A percentile compares a stretch with the other conserved stretches of the same genome.
phyloP scores from a whole-genome alignment of 2,113 vertebrate species.

The Acrocephalus kingi region DNA sequence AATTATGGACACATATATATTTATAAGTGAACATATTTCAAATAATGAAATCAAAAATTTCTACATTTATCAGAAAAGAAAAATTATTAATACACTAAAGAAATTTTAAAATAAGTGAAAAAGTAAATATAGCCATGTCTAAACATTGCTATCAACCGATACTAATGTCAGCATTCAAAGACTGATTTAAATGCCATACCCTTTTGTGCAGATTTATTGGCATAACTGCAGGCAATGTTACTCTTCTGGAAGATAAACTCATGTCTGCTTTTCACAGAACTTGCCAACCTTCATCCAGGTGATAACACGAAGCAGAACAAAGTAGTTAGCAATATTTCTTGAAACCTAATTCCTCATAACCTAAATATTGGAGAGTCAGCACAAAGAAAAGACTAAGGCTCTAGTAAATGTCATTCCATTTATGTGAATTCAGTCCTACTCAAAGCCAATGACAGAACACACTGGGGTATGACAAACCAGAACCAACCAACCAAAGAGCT shows the following conservation, averaged over 20 bases:
- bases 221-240: constrained; percentile 87
- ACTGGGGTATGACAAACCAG: constrained; percentile 73
- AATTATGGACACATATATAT: neutral
- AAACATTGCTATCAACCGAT: neutral
- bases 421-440: constrained; percentile 63
- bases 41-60: neutral
- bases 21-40: neutral
- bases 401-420: constrained; percentile 59
- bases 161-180: neutral
- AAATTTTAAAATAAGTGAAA: neutral
- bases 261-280: constrained; percentile 74
- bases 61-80: neutral
- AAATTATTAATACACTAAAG: neutral
- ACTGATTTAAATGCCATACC: constrained; percentile 77
- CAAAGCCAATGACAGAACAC: constrained; percentile 76
- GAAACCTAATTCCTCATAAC: constrained; percentile 36
- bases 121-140: neutral
- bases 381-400: constrained; percentile 54
- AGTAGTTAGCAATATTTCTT: constrained; percentile 15
- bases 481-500: constrained; percentile 72
- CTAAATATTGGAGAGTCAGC: neutral
- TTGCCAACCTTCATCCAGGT: constrained; percentile 40
- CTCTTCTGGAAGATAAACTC: constrained; percentile 90
- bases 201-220: constrained; percentile 88
- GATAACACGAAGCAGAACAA: constrained; percentile 57